Evolutionary conservation across 2,888 invertebrate species (phyloP).

Genomic region (Stenolophus ochropezus): DNA sequence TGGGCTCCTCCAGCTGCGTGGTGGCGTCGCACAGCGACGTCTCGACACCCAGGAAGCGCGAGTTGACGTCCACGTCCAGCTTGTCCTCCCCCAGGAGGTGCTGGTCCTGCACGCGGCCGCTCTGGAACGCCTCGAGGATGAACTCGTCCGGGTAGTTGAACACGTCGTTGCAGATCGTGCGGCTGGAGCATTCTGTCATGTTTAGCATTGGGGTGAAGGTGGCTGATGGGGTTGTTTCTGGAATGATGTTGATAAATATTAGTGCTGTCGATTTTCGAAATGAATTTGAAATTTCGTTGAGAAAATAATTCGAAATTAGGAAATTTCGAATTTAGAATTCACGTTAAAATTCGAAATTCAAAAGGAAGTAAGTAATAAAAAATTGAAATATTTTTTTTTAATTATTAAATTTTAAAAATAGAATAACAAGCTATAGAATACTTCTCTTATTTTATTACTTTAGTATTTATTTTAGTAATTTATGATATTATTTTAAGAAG

Average conservation of each 20-base stretch:
- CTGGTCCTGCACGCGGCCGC: not conserved
- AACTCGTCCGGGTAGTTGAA: slow-evolving; percentile 1
- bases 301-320: too few species aligned
- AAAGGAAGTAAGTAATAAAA: too few species aligned
- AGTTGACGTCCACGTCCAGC: not conserved
- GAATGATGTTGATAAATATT: too few species aligned
- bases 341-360: too few species aligned
- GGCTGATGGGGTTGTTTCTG: not conserved
- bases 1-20: not conserved
- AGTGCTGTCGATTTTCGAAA: not conserved
- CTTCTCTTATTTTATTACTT: too few species aligned
- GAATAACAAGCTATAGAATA: too few species aligned
- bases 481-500: too few species aligned
- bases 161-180: slow-evolving; percentile 1
- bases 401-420: too few species aligned
- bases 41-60: not conserved
- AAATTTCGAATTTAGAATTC: too few species aligned
- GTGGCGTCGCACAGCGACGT: not conserved
- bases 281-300: too few species aligned
- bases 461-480: too few species aligned
- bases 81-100: slow-evolving; percentile 10
- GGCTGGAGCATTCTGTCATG: not conserved
- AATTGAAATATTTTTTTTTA: too few species aligned
- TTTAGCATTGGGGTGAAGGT: not conserved
- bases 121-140: not conserved